Base-by-base conservation (phyloP, 2,797 vertebrate genomes). In the Sebastes minor region DNA sequence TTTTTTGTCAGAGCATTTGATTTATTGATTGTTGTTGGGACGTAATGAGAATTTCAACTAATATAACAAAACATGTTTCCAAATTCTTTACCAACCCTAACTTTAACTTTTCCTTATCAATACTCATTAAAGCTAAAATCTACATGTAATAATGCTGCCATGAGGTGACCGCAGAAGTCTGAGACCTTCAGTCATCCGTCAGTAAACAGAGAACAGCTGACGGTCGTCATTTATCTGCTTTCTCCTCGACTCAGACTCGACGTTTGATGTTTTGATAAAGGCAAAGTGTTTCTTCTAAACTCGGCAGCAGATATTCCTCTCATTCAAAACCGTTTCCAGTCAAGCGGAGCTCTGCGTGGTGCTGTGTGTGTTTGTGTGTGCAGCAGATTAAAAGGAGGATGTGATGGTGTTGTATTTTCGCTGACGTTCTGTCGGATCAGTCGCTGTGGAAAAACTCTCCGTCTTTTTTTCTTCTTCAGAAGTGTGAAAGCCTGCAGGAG, bases 401-500 rank as follows among this genome's bases (percentile, higher is more conserved):
- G 56, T 82, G 66, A 74, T 76, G 69, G 23, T 55, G 72, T 60
- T 80, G 78, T 74, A 38, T 88, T 87, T 86, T 84, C 22, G 56
- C 80, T 83, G 82, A 80, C 56, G 60, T 72, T 71, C 62, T 78
- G 76, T 80, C 56, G 30, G 86, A 84, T 88, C 79, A 82, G 78
- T 63, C 35, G 3, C 32, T 42, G 22, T 66, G 78, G 62, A 77
- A 53, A 72, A 83, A 73, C 46, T 79, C 70, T 69, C 23, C 13
- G 12, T 10, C 66, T 2, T 61, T 74, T 79, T 71, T 56, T 25
- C 77, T 55, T 60, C 57, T 8, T 83, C 60, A 71, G 76, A 82
- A 79, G 82, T 88, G 63, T 83, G 74, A 83, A 91, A 87, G 74
- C 84, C 81, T 63, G 63, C 63, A 22, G 78, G 60, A 89, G 84